Base-by-base conservation (phyloP, 2,888 invertebrate genomes). In the Folsomia candida region DNA sequence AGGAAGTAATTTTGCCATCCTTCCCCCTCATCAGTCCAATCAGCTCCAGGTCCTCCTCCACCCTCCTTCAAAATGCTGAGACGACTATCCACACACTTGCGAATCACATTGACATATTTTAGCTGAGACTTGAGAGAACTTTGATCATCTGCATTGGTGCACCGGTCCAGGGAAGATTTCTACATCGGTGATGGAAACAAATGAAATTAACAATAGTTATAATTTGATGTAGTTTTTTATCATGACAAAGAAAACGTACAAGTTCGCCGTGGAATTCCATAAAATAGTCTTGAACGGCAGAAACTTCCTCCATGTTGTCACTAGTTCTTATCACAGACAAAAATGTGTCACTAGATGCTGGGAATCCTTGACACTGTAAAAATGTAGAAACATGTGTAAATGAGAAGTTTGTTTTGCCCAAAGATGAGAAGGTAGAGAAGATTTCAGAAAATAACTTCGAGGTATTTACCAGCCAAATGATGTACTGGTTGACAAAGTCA, bases 401-500 rank as follows among this genome's bases (percentile, higher is more conserved):
- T 18, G 18, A 27, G 14, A 27, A 9, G 28, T 14, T 18, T 18
- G 14, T 11, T 18, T 58, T 58, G 9, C 22, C 18, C 11, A 58
- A 11, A 20, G 11, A 18, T 58, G 20, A 14, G 9, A 11, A 58
- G 20, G 22, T 11, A 18, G 18, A 37, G 22, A 18, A 62, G 28
- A 58, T 18, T 20, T 58, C n/a, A n/a, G n/a, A n/a, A n/a, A n/a
- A n/a, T n/a, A n/a, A n/a, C n/a, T n/a, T n/a, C n/a, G n/a, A 63
- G 20, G 6, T 71, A 86, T 89, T 88, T 83, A 94, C 94, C 87
- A 91, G 88, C 90, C 91, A 92, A 81, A 94, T 88, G 81, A 94
- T 90, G 74, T 90, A 88, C 84, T 93, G 91, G 85, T 96, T 96
- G 79, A 96, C 90, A 82, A 91, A 94, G 86, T 95, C 94, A 65